These are phyloP conservation scores for Cirrhinus molitorella DNA, from an alignment of 2,797 vertebrate genomes.

Conservation along the genomic window DNA sequence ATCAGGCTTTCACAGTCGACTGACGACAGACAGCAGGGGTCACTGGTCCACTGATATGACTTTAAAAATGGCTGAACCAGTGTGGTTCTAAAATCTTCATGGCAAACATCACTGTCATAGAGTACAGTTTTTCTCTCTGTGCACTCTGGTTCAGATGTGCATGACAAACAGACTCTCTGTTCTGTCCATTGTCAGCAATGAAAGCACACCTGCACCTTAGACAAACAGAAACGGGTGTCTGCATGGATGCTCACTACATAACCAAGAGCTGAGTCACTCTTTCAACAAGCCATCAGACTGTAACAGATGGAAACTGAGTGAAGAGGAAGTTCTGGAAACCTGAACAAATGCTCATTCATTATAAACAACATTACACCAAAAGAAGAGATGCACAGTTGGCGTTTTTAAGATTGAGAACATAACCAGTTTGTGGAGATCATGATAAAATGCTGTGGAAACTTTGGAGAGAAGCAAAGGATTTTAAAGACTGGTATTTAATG, in stretches of 20 bases:
- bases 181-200: slow-evolving; percentile 22
- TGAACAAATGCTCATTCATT: neutral
- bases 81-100: neutral
- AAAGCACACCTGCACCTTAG: slow-evolving; percentile 40
- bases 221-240: slow-evolving; percentile 18
- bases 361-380: neutral
- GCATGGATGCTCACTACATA: slow-evolving; percentile 9
- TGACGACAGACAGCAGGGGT: neutral
- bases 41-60: neutral
- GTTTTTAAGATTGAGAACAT: neutral
- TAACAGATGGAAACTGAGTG: slow-evolving; percentile 22
- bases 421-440: neutral
- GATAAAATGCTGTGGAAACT: neutral
- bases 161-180: slow-evolving; percentile 23
- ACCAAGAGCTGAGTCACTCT: slow-evolving; percentile 27
- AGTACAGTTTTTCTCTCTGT: too few relatives aligned
- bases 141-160: neutral
- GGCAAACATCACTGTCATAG: neutral
- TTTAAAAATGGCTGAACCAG: neutral
- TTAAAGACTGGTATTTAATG: neutral
- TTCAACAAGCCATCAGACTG: neutral
- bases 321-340: neutral
- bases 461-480: neutral
- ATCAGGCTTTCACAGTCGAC: neutral
- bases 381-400: neutral